Percentiles rank a stretch among this genome's conserved stretches.
Evolutionary conservation across 2,797 vertebrate species (phyloP).

Genomic region (Lacerta agilis): DNA sequence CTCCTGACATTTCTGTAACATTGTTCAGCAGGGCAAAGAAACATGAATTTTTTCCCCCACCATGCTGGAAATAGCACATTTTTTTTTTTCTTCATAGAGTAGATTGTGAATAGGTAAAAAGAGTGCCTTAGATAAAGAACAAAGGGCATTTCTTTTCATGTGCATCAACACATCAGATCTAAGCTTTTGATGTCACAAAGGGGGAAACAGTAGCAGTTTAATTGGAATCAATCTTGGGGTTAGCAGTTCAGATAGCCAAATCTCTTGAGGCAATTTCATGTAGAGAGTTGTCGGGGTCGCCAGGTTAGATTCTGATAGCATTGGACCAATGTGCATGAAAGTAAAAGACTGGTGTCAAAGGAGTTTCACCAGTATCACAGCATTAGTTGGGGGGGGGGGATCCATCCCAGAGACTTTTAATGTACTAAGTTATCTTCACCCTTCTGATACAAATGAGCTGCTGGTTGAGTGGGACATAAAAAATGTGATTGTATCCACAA

Average conservation of each 20-base stretch:
- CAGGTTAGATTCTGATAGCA: background rate
- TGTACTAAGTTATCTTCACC: background rate
- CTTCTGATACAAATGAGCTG: background rate
- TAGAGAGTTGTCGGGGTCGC: background rate
- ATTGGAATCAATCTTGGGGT: slow-evolving; percentile 12
- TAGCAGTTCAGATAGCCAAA: background rate
- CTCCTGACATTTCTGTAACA: background rate
- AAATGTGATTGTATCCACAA: background rate
- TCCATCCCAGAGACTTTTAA: background rate
- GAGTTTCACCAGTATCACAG: background rate
- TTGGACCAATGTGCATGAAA: background rate
- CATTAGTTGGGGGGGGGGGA: background rate
- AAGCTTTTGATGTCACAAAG: slow-evolving; percentile 17
- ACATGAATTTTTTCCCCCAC: background rate
- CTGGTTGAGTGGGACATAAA: fast-evolving
- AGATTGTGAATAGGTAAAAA: background rate
- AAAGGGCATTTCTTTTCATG: slow-evolving; percentile 22
- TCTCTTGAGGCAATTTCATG: background rate
- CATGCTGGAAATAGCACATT: background rate
- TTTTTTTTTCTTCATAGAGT: background rate
- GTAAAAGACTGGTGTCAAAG: background rate
- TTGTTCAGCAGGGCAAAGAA: background rate
- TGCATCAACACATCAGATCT: slow-evolving; percentile 28
- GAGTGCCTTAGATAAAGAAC: slow-evolving; percentile 1
- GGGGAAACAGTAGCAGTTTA: background rate